Conservation (phyloP, 2,888 invertebrate genomes). For the Melieria omissa region DNA sequence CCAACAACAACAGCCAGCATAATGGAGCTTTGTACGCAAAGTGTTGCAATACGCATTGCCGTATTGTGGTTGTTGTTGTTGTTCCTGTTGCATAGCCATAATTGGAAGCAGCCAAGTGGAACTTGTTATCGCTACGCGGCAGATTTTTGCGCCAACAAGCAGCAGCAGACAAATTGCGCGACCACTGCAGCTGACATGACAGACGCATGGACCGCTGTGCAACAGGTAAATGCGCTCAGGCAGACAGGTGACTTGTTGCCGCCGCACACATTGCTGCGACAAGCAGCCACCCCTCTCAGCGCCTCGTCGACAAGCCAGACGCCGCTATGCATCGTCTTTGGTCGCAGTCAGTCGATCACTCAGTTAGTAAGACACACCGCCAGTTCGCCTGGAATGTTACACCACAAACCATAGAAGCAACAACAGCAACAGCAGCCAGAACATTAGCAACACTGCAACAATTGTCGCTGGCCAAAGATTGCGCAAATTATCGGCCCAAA, state of each 20-base stretch:
- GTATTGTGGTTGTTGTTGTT: background rate
- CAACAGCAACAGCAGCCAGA: too few species aligned
- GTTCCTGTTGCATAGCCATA: background rate
- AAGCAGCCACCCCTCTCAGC: background rate
- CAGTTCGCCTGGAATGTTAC: too few species aligned
- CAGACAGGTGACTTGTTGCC: background rate
- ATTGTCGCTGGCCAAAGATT: too few species aligned
- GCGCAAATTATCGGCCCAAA: too few species aligned
- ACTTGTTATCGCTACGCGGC: background rate
- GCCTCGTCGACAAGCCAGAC: too few species aligned
- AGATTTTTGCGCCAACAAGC: background rate
- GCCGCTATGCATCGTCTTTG: background rate
- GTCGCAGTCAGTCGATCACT: constrained; percentile 3
- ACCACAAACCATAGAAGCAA: too few species aligned
- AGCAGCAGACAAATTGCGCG: background rate
- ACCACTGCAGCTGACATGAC: too few species aligned
- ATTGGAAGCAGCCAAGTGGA: constrained; percentile 4
- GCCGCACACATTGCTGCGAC: background rate
- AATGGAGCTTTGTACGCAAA: background rate
- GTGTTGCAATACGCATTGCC: background rate
- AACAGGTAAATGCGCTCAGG: background rate
- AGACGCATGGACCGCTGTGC: too few species aligned
- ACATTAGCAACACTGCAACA: too few species aligned
- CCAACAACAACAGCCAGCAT: too few species aligned
- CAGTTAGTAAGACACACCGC: background rate